These are phyloP conservation scores for Zaprionus capensis DNA, from an alignment of 1,140 invertebrate genomes.

Conservation along the genomic window DNA sequence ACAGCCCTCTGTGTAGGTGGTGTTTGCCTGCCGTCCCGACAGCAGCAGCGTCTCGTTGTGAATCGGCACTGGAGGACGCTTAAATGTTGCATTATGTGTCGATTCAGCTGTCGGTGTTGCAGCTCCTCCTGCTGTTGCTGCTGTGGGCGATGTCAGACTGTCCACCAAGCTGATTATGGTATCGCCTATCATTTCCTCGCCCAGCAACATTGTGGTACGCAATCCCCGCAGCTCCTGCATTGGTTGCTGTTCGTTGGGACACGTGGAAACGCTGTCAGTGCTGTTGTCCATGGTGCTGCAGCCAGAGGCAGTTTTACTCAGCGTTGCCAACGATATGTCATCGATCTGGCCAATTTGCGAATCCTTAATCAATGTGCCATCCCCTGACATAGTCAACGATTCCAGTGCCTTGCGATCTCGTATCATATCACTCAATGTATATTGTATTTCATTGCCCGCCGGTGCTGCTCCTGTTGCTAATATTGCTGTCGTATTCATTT, in stretches of 20 bases:
- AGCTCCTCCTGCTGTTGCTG: slow-evolving; percentile 24
- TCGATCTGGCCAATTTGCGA: slow-evolving; percentile 82
- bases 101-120: slow-evolving; percentile 32
- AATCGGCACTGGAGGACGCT: slow-evolving; percentile 36
- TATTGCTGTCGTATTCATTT: slow-evolving; percentile 55
- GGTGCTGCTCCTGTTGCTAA: slow-evolving; percentile 39
- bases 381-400: slow-evolving; percentile 73
- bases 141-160: slow-evolving; percentile 59
- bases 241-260: slow-evolving; percentile 32
- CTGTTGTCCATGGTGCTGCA: slow-evolving; percentile 83
- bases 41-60: slow-evolving; percentile 63
- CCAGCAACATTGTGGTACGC: slow-evolving; percentile 61
- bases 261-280: slow-evolving; percentile 72
- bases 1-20: slow-evolving; percentile 68
- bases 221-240: slow-evolving; percentile 7
- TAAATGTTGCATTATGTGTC: slow-evolving; percentile 53
- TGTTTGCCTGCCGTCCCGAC: slow-evolving; percentile 57
- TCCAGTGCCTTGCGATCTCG: slow-evolving; percentile 76
- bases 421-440: slow-evolving; percentile 77
- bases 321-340: slow-evolving; percentile 72
- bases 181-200: slow-evolving; percentile 78
- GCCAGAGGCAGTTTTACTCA: slow-evolving; percentile 77
- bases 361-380: slow-evolving; percentile 79
- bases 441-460: slow-evolving; percentile 28
- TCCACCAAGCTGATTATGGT: slow-evolving; percentile 76